Evolutionary conservation across 2,797 vertebrate species (phyloP).

Genomic region (Chiloscyllium punctatum): DNA sequence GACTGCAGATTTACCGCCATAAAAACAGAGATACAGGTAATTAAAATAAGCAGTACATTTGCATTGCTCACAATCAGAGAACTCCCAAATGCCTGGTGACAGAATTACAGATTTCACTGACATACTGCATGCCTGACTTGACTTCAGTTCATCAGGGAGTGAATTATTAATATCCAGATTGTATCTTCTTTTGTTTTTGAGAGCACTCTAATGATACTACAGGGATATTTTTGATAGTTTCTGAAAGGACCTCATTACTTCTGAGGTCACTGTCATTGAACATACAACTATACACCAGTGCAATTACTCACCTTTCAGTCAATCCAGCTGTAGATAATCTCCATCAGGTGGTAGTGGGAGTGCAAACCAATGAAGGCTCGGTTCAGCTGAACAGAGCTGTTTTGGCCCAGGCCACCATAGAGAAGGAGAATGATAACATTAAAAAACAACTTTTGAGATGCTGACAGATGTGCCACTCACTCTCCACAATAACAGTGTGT

Average conservation of each 20-base stretch:
- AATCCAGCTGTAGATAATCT: neutral
- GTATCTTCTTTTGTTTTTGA: neutral
- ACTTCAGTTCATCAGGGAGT: neutral
- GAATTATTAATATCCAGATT: neutral
- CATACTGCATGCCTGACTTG: neutral
- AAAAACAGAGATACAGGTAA: neutral
- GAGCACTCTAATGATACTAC: neutral
- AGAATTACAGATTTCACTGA: neutral
- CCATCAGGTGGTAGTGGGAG: neutral
- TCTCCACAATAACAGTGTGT: neutral
- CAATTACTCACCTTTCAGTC: neutral
- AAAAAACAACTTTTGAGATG: neutral
- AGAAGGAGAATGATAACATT: neutral
- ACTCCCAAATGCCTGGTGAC: neutral
- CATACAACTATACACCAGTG: neutral
- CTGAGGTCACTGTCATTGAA: neutral
- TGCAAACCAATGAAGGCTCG: neutral
- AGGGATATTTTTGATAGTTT: neutral
- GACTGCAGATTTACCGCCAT: neutral
- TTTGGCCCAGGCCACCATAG: neutral
- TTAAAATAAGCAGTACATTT: neutral
- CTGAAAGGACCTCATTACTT: neutral
- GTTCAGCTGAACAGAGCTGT: neutral
- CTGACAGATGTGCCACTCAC: neutral
- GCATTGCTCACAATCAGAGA: neutral